Evolutionary conservation across 2,888 invertebrate genomes (phyloP), one percentile per base, ranked within the genome.

Genomic region (Oscheius myriophilus): DNA sequence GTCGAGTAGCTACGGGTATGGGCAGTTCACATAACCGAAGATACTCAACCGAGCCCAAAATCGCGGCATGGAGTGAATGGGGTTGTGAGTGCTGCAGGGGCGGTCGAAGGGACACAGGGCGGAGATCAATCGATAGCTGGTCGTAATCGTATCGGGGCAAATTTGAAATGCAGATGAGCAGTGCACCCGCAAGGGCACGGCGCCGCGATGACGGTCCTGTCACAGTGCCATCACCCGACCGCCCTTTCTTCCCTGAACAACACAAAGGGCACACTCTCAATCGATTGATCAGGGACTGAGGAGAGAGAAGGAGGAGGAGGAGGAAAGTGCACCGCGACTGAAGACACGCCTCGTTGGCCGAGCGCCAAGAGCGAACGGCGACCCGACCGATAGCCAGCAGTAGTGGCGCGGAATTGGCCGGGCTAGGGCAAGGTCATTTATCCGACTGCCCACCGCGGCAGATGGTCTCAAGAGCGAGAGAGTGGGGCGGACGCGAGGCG

Each of bases 381-480:
- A 49, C 46, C 33, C 25, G 21, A 49, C 46, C 33, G 61, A 46
- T 61, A 49, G 46, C 45, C 42, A 39, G 49, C 41, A 49, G 61
- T 49, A 49, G 25, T 33, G 33, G 61, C 61, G 49, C 41, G 39
- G 49, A 61, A 61, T 46, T 61, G 61, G 61, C 39, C 33, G 46
- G 61, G 46, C 12, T 39, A 33, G 14, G 49, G 49, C 63, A 63
- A 63, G 63, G 63, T 63, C 63, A 63, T 39, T 63, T 53, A 53
- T 63, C 53, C 52, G 42, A 53, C 39, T n/a, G 43, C 42, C 63
- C 58, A 26, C 61, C 25, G 39, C 39, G 42, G 63, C 63, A 63
- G 63, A 63, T 63, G 63, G 52, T 63, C 63, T 63, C 53, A 63
- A 41, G 39, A 39, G 61, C 53, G 63, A 63, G 63, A 63, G 63